These are phyloP conservation scores for Drosophila tropicalis DNA, from an alignment of 1,140 invertebrate species.

Conservation along the genomic window DNA sequence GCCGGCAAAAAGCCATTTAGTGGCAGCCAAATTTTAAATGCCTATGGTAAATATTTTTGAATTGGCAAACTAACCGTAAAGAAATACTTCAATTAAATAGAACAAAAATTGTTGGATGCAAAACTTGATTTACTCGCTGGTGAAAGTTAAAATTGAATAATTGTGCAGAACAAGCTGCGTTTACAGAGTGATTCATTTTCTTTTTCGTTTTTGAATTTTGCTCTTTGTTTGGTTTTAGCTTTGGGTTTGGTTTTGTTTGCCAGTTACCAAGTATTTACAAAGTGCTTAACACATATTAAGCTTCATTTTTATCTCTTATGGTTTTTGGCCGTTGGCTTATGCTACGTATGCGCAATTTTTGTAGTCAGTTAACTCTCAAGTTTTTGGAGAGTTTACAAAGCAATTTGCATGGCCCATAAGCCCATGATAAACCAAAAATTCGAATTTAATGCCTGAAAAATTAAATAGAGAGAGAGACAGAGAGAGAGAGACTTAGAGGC, in stretches of 20 bases:
- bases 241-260: slow-evolving; percentile 20
- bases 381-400: slow-evolving; percentile 60
- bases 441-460: background rate
- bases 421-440: background rate
- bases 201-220: slow-evolving; percentile 7
- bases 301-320: slow-evolving; percentile 61
- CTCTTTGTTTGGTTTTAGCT: background rate
- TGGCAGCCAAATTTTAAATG: background rate
- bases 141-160: slow-evolving; percentile 65
- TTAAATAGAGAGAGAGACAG: background rate
- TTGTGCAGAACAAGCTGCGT: slow-evolving; percentile 40
- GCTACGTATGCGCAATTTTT: slow-evolving; percentile 71
- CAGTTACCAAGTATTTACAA: slow-evolving; percentile 70
- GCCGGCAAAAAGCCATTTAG: background rate
- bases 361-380: slow-evolving; percentile 11
- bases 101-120: slow-evolving; percentile 19
- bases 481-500: background rate
- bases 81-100: slow-evolving; percentile 23
- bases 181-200: slow-evolving; percentile 38
- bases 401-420: slow-evolving; percentile 49
- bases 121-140: background rate
- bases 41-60: background rate
- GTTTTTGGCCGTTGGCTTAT: slow-evolving; percentile 37
- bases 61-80: background rate
- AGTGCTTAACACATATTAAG: slow-evolving; percentile 66